Base-by-base conservation (phyloP, 2,888 invertebrate species). In the Drosophila hawaiiensis region DNA sequence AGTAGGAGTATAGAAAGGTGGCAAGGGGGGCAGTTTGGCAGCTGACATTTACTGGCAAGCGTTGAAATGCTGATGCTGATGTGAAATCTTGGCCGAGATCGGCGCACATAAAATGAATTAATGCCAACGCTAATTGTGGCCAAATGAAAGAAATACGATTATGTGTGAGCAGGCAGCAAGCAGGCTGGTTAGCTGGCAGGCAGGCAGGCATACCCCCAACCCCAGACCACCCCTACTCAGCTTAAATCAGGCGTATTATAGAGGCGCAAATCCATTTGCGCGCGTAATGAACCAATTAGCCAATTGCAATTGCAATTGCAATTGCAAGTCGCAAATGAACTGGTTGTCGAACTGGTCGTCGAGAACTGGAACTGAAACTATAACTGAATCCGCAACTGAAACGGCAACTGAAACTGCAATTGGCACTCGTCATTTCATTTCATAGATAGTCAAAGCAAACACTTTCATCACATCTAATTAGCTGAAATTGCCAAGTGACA, bases 261-360 rank as follows among this genome's bases (percentile, higher is more conserved):
- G 83, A 84, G 90, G 90, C 90, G 83, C 90, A 90, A 91, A 91
- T 88, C 90, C 91, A 90, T 90, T 91, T 91, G 83, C 72, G 91
- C 89, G 76, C 91, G 90, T 92, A 91, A 91, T 91, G 85, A 88
- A 84, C 90, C 91, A 91, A 92, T 91, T 92, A 91, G 84, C 80
- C 79, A 91, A 82, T 84, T 66, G 14, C 79, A 91, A 82, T 85
- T 66, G 69, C 61, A 64, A 64, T 58, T 12, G 35, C 79, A 91
- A 82, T 84, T 66, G 76, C 68, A 22, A 47, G 72, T 75, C 64
- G 66, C 73, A 75, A 82, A 61, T 43, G 79, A 80, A 28, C 63
- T 66, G 68, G 74, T 55, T 43, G 37, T 49, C 54, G 55, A 14
- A 22, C 59, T 50, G 70, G 52, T 49, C 47, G 25, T 25, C 39